A percentile compares a stretch with the other conserved stretches of the same genome.
phyloP scores from a whole-genome alignment of 2,797 vertebrate species.

The Gorsachius magnificus region DNA sequence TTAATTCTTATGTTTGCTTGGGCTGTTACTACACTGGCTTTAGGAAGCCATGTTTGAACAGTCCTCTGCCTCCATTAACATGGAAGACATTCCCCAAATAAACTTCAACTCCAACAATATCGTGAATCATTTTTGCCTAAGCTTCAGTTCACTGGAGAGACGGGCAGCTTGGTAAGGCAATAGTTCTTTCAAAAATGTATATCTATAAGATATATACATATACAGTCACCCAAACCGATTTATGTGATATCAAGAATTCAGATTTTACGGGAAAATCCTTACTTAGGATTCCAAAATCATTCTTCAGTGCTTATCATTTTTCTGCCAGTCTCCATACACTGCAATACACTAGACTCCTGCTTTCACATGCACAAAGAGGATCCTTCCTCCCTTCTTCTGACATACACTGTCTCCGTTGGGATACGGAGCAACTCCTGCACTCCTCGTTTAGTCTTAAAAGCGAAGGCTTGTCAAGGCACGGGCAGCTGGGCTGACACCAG shows the following conservation, averaged over 20 bases:
- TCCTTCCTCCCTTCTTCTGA: not conserved
- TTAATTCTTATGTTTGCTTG: not conserved
- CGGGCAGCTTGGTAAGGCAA: not conserved
- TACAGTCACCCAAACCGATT: not conserved
- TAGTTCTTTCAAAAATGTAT: not conserved
- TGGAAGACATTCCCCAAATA: not conserved
- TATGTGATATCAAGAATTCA: not conserved
- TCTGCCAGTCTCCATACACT: not conserved
- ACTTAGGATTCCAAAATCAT: not conserved
- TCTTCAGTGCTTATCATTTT: not conserved
- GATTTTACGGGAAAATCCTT: not conserved
- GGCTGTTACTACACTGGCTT: not conserved
- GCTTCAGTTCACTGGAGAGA: not conserved
- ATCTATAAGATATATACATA: not conserved
- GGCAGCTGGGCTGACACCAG: not conserved
- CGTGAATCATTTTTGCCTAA: not conserved
- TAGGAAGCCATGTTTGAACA: not conserved
- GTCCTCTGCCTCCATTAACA: not conserved
- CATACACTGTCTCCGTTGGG: fast-evolving
- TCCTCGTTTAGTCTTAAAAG: not conserved
- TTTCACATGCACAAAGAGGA: not conserved
- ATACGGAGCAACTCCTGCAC: not conserved
- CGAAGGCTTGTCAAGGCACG: not conserved
- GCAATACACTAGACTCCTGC: not conserved
- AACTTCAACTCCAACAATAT: not conserved